These are phyloP conservation scores for Hippocampus guttulatus DNA, from an alignment of 2,113 vertebrate genomes.

Conservation along the genomic window DNA sequence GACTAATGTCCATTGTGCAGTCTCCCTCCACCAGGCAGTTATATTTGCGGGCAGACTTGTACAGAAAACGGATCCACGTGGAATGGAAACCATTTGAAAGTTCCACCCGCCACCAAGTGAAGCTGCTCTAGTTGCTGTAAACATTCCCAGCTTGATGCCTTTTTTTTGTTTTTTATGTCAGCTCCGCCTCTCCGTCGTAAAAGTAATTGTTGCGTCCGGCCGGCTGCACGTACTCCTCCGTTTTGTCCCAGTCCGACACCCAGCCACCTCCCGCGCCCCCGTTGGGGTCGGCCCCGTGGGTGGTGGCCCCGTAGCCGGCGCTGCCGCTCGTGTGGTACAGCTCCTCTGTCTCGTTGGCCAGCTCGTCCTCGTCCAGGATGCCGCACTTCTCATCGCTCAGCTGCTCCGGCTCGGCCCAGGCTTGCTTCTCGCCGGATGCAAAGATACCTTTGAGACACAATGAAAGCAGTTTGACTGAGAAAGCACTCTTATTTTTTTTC, in stretches of 20 bases:
- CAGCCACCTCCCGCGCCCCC: slow-evolving; percentile 75
- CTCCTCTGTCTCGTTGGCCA: slow-evolving; percentile 93
- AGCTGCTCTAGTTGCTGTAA: slow-evolving; percentile 14
- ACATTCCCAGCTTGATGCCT: slow-evolving; percentile 7
- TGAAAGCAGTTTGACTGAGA: too few species aligned
- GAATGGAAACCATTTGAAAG: slow-evolving; percentile 18
- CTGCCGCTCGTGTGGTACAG: slow-evolving; percentile 78
- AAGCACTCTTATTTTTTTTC: too few species aligned
- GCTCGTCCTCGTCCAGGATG: slow-evolving; percentile 94
- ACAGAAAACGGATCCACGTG: not conserved
- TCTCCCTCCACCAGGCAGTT: slow-evolving; percentile 36
- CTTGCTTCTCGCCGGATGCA: slow-evolving; percentile 94
- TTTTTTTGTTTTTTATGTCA: slow-evolving; percentile 37
- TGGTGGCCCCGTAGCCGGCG: slow-evolving; percentile 86
- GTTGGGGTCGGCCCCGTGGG: slow-evolving; percentile 69
- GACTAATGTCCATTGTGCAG: slow-evolving; percentile 41
- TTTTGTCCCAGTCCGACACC: slow-evolving; percentile 92
- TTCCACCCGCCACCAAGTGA: slow-evolving; percentile 28
- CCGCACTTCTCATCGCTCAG: slow-evolving; percentile 94
- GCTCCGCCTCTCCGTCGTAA: slow-evolving; percentile 72
- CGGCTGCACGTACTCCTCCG: slow-evolving; percentile 92
- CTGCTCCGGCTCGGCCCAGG: slow-evolving; percentile 94
- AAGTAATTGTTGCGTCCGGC: slow-evolving; percentile 81
- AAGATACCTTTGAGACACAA: slow-evolving; percentile 80
- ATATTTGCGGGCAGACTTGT: slow-evolving; percentile 28